These are phyloP conservation scores for Morelia viridis DNA, from an alignment of 2,797 vertebrate species.

Conservation along the genomic window DNA sequence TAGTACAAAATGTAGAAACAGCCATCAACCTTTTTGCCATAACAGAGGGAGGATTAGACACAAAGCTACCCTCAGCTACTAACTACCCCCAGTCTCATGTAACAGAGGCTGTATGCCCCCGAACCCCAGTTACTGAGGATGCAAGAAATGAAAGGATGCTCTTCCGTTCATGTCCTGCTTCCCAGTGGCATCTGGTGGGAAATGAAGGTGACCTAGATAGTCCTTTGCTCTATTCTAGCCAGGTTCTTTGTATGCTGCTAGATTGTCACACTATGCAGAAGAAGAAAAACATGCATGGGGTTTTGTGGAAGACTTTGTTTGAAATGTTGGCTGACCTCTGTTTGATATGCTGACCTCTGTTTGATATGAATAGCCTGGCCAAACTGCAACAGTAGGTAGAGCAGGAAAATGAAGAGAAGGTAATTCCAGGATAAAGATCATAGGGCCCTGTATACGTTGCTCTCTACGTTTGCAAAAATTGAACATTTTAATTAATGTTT, in stretches of 20 bases:
- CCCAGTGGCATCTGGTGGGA: no score
- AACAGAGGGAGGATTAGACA: background rate
- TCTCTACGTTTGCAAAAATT: slow-evolving; percentile 20
- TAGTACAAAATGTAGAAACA: background rate
- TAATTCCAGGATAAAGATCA: background rate
- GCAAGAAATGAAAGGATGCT: background rate
- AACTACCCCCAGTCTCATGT: background rate
- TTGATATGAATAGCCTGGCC: background rate
- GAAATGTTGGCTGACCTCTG: background rate
- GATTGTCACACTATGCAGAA: background rate
- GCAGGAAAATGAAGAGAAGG: no score
- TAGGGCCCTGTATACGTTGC: background rate
- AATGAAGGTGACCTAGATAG: no score
- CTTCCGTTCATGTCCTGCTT: background rate
- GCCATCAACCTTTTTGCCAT: background rate
- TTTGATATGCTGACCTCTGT: background rate
- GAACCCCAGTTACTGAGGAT: background rate
- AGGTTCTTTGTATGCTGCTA: background rate
- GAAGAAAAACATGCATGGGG: background rate
- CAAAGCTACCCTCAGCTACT: background rate
- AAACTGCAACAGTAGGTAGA: background rate
- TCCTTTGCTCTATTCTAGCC: background rate
- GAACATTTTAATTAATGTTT: slow-evolving; percentile 43
- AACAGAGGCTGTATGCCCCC: background rate
- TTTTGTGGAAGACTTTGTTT: background rate